phyloP scores from a whole-genome alignment of 2,113 vertebrate species.

The Panthera leo region DNA sequence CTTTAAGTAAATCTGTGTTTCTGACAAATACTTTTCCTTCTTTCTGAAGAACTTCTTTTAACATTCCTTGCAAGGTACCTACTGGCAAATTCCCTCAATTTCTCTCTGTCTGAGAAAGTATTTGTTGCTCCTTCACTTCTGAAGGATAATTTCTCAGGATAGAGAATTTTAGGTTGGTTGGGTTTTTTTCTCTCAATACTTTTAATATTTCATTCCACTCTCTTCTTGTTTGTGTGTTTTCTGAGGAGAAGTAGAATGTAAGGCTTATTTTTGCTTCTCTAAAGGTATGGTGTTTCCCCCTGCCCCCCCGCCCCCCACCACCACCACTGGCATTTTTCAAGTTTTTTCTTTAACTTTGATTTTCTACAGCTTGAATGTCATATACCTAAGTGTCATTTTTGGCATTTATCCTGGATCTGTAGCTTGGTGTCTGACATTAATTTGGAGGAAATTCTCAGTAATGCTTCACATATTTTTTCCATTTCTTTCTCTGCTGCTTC shows the following conservation, averaged over 20 bases:
- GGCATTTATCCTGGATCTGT: neutral
- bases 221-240: neutral
- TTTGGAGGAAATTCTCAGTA: neutral
- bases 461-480: neutral
- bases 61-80: neutral
- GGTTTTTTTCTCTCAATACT: neutral
- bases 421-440: neutral
- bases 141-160: neutral
- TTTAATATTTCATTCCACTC: neutral
- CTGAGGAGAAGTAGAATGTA: neutral
- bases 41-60: neutral
- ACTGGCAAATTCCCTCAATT: neutral
- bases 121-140: neutral
- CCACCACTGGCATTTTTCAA: neutral
- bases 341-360: neutral
- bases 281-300: neutral
- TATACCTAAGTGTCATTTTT: neutral
- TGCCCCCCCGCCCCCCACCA: neutral
- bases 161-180: neutral
- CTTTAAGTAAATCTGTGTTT: neutral
- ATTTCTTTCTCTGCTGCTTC: neutral
- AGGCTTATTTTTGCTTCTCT: neutral
- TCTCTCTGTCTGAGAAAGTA: neutral
- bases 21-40: neutral
- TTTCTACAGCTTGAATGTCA: neutral